Evolutionary conservation across 2,888 invertebrate species (phyloP).

Genomic region (Baronia brevicornis): DNA sequence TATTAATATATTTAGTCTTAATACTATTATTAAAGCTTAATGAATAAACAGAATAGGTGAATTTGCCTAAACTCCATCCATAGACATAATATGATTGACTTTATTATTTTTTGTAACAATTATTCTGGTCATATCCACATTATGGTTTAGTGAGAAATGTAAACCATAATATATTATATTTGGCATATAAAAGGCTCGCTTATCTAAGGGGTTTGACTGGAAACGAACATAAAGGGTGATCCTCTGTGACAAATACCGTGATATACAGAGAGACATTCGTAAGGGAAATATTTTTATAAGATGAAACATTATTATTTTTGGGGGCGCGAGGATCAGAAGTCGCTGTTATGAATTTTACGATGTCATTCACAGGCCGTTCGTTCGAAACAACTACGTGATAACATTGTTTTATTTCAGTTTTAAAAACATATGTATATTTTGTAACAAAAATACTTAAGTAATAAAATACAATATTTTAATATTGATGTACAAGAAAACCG

Average conservation of each 20-base stretch:
- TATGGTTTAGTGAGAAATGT: constrained; percentile 53
- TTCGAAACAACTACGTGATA: constrained; percentile 17
- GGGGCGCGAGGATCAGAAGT: constrained; percentile 68
- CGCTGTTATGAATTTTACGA: constrained; percentile 61
- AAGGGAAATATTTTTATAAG: constrained; percentile 75
- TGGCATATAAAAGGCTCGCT: constrained; percentile 76
- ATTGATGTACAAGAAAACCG: too few species aligned
- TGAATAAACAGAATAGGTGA: too few species aligned
- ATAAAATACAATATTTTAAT: too few species aligned
- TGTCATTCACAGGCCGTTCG: constrained; percentile 32
- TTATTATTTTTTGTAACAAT: background rate
- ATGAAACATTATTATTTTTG: constrained; percentile 76
- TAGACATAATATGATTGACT: too few species aligned
- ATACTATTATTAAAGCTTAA: too few species aligned
- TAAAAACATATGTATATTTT: constrained; percentile 1
- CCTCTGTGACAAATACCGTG: constrained; percentile 76
- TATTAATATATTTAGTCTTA: too few species aligned
- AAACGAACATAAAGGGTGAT: constrained; percentile 76
- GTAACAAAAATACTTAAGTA: background rate
- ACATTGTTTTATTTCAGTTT: constrained; percentile 7
- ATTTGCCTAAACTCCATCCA: too few species aligned
- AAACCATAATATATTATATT: constrained; percentile 76
- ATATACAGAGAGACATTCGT: constrained; percentile 74
- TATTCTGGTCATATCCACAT: constrained; percentile 36
- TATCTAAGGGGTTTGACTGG: constrained; percentile 77